phyloP scores from a whole-genome alignment of 2,797 vertebrate species.

The Chelonia mydas region DNA sequence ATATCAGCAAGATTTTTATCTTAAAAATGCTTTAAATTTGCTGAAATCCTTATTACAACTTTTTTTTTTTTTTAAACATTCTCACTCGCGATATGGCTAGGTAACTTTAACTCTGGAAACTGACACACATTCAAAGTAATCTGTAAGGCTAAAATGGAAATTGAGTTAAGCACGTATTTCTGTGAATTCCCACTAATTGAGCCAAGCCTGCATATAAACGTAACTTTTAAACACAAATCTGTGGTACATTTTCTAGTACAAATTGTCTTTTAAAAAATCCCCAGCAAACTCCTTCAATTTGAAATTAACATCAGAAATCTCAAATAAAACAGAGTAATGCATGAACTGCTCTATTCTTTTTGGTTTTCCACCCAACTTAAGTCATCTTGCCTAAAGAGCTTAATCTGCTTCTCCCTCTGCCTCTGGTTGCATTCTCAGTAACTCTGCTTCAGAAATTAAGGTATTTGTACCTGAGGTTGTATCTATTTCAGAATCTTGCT shows the following conservation, averaged over 20 bases:
- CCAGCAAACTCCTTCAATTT: neutral
- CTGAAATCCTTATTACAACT: neutral
- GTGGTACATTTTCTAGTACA: accelerated
- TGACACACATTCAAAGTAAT: neutral
- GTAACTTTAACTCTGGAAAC: neutral
- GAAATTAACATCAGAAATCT: neutral
- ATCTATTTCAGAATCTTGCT: conserved; percentile 52
- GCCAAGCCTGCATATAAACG: accelerated
- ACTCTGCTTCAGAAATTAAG: neutral
- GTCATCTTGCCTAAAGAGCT: accelerated
- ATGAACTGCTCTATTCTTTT: neutral
- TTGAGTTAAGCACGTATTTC: neutral
- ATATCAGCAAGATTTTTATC: neutral
- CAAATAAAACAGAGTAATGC: accelerated
- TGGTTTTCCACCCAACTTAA: accelerated
- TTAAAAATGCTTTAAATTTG: neutral
- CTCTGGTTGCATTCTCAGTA: neutral
- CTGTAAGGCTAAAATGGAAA: neutral
- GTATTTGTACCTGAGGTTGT: conserved; percentile 42
- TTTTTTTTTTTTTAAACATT: neutral
- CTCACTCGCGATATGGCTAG: neutral
- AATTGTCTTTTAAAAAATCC: neutral
- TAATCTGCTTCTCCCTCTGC: accelerated
- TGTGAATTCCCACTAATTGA: neutral
- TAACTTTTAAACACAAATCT: neutral